Conservation (phyloP, 2,113 vertebrate species). For the Bolborhynchus lineola region DNA sequence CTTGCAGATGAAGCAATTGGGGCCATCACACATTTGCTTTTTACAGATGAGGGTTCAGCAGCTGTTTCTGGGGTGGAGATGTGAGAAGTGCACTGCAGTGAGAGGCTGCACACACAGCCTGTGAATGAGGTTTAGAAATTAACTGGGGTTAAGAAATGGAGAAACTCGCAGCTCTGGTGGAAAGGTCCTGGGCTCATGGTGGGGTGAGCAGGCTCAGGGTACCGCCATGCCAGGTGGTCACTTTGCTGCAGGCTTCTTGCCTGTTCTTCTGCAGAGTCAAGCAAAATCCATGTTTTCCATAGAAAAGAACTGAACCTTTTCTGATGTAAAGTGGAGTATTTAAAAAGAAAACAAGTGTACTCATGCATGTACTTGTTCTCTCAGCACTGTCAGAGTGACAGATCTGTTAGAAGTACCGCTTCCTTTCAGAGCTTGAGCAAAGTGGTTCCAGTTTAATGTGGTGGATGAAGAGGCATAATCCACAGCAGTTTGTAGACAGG, state of each 20-base stretch:
- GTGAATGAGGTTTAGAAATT: neutral
- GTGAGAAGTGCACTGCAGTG: neutral
- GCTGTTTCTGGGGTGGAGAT: neutral
- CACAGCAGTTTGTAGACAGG: neutral
- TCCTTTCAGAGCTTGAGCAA: neutral
- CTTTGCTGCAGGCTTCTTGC: neutral
- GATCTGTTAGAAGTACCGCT: neutral
- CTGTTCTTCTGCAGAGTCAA: neutral
- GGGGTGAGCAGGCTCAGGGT: neutral
- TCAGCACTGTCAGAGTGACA: too few species aligned
- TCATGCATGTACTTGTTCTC: neutral
- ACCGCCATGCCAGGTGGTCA: neutral
- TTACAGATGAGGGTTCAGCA: neutral
- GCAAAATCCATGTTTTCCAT: neutral
- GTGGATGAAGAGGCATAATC: neutral
- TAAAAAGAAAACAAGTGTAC: neutral
- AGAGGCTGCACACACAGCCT: neutral
- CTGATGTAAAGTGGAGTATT: neutral
- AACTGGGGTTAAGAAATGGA: neutral
- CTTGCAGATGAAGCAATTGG: neutral
- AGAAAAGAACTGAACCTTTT: neutral
- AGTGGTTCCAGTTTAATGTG: neutral
- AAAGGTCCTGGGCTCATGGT: neutral
- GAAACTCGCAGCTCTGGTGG: rapidly evolving
- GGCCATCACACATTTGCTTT: neutral